Conservation (phyloP, 2,113 vertebrate species). For the Urocitellus parryii region DNA sequence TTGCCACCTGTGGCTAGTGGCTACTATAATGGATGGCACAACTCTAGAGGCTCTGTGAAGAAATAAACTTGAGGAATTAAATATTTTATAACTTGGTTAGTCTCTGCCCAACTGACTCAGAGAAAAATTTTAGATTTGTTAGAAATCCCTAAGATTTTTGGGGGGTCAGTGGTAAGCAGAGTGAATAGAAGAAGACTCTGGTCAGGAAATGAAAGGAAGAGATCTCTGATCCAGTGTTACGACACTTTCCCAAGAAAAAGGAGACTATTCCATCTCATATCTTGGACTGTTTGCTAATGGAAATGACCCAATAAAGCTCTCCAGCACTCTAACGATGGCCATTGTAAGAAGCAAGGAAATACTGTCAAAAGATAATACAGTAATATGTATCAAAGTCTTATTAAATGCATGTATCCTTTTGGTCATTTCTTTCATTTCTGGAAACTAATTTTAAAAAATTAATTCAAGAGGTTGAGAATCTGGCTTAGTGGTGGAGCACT, state of each 20-base stretch:
- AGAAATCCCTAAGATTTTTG: conserved; percentile 38
- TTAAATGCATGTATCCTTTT: neutral
- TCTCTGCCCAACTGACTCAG: conserved; percentile 25
- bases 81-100: conserved; percentile 48
- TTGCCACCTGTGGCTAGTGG: neutral
- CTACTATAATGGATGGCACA: neutral
- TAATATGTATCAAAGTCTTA: neutral
- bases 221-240: neutral
- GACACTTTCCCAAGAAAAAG: neutral
- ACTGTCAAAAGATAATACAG: neutral
- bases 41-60: neutral
- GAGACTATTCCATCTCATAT: neutral
- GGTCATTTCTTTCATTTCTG: neutral
- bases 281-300: neutral
- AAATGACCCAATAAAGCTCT: neutral
- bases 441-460: conserved; percentile 51
- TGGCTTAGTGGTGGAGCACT: too few relatives aligned
- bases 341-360: neutral
- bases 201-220: neutral
- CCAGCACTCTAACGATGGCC: neutral
- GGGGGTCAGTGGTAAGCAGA: neutral
- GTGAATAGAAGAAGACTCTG: neutral
- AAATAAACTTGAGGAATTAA: conserved; percentile 7
- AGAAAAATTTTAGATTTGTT: conserved; percentile 26
- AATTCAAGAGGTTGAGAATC: neutral